A percentile compares a stretch with the other conserved stretches of the same genome.
Conservation (phyloP, 2,888 invertebrate genomes). For the Koerneria pararmatus region DNA sequence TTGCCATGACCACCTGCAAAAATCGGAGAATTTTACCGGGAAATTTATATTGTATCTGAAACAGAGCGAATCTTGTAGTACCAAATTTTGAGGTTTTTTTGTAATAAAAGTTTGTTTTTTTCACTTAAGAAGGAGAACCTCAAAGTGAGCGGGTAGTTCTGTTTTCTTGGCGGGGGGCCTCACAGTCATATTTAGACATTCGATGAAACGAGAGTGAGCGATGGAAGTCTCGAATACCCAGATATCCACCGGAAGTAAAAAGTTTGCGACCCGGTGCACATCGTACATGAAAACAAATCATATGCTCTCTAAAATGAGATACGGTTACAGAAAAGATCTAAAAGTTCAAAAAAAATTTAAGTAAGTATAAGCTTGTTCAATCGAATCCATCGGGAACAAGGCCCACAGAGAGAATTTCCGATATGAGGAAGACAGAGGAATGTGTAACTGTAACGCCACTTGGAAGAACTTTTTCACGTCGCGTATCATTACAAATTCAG, state of each 20-base stretch:
- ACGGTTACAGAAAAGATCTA: too few relatives aligned
- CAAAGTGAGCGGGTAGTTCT: conserved; percentile 4
- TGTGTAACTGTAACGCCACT: too few relatives aligned
- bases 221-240: background rate
- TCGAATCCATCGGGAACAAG: too few relatives aligned
- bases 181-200: conserved; percentile 14
- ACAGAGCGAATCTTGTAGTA: background rate
- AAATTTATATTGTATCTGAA: background rate
- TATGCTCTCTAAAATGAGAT: too few relatives aligned
- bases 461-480: too few relatives aligned
- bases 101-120: background rate
- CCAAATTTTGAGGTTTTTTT: background rate
- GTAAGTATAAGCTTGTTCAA: too few relatives aligned
- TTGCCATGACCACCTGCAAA: conserved; percentile 17
- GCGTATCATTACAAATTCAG: too few relatives aligned
- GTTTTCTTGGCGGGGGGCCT: background rate
- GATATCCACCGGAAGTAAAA: conserved; percentile 3
- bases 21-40: background rate
- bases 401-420: too few relatives aligned
- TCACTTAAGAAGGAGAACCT: background rate
- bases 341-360: too few relatives aligned
- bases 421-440: too few relatives aligned
- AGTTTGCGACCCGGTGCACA: conserved; percentile 7
- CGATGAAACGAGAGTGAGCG: conserved; percentile 2
- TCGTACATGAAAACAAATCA: background rate